Evolutionary conservation across 2,888 invertebrate species (phyloP), one percentile per base, ranked within the genome.

Genomic region (Thereva nobilitata): DNA sequence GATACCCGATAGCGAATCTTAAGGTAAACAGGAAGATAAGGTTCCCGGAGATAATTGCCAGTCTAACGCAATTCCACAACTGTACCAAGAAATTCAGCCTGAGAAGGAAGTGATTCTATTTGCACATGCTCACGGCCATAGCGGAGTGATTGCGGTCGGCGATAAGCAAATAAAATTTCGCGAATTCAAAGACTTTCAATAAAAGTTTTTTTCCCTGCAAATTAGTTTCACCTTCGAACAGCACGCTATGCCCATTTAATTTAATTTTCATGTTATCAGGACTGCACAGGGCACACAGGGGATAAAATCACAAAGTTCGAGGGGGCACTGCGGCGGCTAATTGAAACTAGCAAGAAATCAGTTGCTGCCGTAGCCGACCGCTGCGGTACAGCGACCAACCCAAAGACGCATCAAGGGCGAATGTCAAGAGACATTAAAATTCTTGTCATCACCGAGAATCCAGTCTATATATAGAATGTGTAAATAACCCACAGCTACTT

Each of bases 361-460:
- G 23, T 23, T 23, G 23, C n/a, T 23, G 23, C 23, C 23, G 23
- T 2, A 23, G 23, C 23, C 23, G 23, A 23, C 23, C 23, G 23
- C 23, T 23, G 23, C 23, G 23, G 23, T 23, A 23, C 23, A 23
- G 23, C 23, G 23, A 23, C 23, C 23, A 23, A 2, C 23, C 53
- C 53, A 40, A 40, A 9, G 50, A 6, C 37, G 53, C 37, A 53
- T 53, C 37, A 53, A 53, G 38, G 53, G 53, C 53, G 53, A 38
- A 40, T 53, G 53, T 53, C 53, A 53, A 53, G 23, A 53, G 53
- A 10, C 38, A 53, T 53, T 53, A 53, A 53, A 40, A 53, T 53
- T 53, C 53, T 53, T 53, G 53, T 53, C 53, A 53, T 53, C 53
- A 53, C 38, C 37, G 37, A 4, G 53, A 10, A 40, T 10, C 53